A percentile compares a stretch with the other conserved stretches of the same genome.
Evolutionary conservation across 2,113 vertebrate genomes (phyloP).

Genomic region (Bujurquina vittata): DNA sequence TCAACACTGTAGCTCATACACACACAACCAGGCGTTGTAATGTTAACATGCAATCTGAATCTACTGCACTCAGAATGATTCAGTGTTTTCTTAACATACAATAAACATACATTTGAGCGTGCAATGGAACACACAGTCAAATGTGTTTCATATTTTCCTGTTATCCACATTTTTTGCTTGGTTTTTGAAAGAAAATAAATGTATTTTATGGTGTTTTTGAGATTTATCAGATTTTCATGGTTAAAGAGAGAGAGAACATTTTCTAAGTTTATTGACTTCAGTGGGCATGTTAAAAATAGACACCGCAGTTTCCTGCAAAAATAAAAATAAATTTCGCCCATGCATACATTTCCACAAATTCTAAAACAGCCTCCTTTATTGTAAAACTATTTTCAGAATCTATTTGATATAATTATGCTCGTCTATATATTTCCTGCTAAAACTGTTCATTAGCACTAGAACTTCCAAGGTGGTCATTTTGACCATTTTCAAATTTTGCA

Average conservation of each 20-base stretch:
- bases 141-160: no score
- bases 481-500: no score
- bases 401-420: neutral
- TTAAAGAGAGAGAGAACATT: neutral
- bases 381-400: neutral
- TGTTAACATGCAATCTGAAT: neutral
- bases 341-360: neutral
- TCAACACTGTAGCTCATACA: neutral
- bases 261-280: neutral
- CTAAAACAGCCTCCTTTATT: neutral
- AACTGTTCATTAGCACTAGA: constrained; percentile 32
- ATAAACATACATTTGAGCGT: neutral
- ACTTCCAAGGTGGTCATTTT: no score
- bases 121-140: neutral
- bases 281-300: neutral
- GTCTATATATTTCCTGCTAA: neutral
- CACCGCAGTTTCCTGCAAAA: neutral
- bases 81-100: neutral
- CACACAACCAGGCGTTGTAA: neutral
- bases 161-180: neutral
- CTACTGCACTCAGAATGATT: neutral
- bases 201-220: neutral
- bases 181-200: neutral
- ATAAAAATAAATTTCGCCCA: neutral
- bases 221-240: neutral